Conservation (phyloP, 2,888 invertebrate species). For the Lypha dubia region DNA sequence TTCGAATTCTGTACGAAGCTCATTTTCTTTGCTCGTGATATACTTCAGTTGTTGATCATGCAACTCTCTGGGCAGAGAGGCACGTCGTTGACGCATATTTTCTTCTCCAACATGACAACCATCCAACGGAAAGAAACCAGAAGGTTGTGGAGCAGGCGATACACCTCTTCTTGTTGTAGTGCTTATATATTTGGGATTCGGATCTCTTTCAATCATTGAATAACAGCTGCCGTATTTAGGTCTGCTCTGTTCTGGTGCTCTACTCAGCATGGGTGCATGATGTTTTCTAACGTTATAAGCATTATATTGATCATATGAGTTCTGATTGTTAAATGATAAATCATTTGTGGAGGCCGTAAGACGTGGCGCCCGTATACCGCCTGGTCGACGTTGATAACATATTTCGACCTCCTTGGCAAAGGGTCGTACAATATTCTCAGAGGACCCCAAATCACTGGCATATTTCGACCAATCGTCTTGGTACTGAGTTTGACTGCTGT, state of each 20-base stretch:
- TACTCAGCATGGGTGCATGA: conserved; percentile 79
- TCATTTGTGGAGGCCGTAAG: conserved; percentile 80
- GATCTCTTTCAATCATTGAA: conserved; percentile 82
- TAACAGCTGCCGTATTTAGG: conserved; percentile 80
- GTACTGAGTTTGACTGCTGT: conserved; percentile 37
- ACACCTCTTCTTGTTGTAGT: conserved; percentile 79
- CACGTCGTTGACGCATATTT: conserved; percentile 78
- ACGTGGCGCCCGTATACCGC: conserved; percentile 81
- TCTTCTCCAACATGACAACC: conserved; percentile 62
- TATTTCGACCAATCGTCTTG: conserved; percentile 84
- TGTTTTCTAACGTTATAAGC: conserved; percentile 78
- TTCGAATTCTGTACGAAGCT: conserved; percentile 87
- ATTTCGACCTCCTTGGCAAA: conserved; percentile 82
- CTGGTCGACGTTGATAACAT: conserved; percentile 78
- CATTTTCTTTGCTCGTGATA: conserved; percentile 87
- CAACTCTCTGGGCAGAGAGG: conserved; percentile 87
- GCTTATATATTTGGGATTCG: conserved; percentile 81
- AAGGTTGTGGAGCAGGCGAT: conserved; percentile 75
- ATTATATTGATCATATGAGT: conserved; percentile 77
- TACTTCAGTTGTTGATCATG: conserved; percentile 85
- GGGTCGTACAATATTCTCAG: conserved; percentile 82
- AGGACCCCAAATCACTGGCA: conserved; percentile 82
- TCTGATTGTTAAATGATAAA: conserved; percentile 74
- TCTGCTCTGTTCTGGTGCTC: conserved; percentile 76
- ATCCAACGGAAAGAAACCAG: conserved; percentile 61